phyloP scores from a whole-genome alignment of 1,140 invertebrate species.

The Anastatus disparis region DNA sequence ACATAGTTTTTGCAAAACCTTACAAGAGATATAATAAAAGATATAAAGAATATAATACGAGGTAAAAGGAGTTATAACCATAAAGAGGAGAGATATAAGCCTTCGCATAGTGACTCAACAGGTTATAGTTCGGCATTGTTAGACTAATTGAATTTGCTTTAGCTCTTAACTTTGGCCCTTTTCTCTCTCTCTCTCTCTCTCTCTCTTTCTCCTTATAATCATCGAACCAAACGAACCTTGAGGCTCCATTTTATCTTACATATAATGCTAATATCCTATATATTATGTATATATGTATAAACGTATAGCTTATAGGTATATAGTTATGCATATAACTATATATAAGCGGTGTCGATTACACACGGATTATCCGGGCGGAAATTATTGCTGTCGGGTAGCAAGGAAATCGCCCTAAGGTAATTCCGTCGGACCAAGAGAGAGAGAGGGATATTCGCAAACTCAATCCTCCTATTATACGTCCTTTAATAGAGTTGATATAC shows the following conservation, averaged over 20 bases:
- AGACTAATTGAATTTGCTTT: conserved; percentile 57
- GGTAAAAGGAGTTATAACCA: no score
- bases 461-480: conserved; percentile 38
- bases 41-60: no score
- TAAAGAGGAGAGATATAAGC: background rate
- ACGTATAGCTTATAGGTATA: background rate
- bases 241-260: no score
- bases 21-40: no score
- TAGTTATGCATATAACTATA: conserved; percentile 14
- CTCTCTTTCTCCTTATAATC: background rate
- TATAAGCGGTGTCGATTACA: conserved; percentile 50
- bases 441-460: conserved; percentile 35
- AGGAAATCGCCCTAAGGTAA: conserved; percentile 43
- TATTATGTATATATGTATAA: background rate
- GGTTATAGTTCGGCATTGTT: conserved; percentile 53
- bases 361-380: conserved; percentile 49
- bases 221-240: no score
- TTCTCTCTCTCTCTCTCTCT: conserved; percentile 19
- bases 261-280: no score
- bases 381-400: conserved; percentile 44
- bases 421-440: conserved; percentile 17
- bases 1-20: no score
- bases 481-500: conserved; percentile 41
- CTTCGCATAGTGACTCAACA: conserved; percentile 48
- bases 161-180: no score